Conservation (phyloP, 2,113 vertebrate species). For the Erythrocercus mccallii region DNA sequence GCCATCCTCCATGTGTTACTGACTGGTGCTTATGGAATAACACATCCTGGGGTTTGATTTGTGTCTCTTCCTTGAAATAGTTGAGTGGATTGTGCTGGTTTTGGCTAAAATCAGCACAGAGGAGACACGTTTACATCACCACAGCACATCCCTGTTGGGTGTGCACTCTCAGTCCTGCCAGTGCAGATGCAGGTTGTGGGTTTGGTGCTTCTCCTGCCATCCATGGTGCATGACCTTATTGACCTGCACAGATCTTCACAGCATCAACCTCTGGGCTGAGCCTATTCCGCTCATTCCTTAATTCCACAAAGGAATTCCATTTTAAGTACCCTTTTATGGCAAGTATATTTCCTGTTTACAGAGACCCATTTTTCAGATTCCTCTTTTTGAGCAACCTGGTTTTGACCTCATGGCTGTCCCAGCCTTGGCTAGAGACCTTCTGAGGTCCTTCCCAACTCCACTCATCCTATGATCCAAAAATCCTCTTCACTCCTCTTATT, state of each 20-base stretch:
- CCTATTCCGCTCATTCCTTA: not conserved
- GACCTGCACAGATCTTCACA: not conserved
- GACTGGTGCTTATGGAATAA: not conserved
- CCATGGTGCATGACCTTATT: not conserved
- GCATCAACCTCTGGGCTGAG: not conserved
- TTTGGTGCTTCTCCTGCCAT: not conserved
- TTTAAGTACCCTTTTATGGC: not conserved
- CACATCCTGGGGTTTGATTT: not conserved
- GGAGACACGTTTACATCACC: not conserved
- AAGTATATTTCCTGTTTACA: not conserved
- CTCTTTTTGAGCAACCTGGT: not conserved
- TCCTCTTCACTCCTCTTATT: not conserved
- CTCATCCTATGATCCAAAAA: not conserved
- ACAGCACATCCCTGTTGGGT: not conserved
- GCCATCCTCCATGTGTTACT: not conserved
- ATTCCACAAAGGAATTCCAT: not conserved
- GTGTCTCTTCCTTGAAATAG: not conserved
- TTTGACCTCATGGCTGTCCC: not conserved
- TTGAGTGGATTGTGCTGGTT: not conserved
- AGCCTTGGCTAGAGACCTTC: not conserved
- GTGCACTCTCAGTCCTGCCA: not conserved
- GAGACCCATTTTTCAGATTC: not conserved
- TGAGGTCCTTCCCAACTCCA: not conserved
- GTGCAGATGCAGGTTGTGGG: not conserved
- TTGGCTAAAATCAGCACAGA: not conserved